Evolutionary conservation across 2,113 vertebrate genomes (phyloP), one percentile per base, ranked within the genome.

Genomic region (Sciurus niger): DNA sequence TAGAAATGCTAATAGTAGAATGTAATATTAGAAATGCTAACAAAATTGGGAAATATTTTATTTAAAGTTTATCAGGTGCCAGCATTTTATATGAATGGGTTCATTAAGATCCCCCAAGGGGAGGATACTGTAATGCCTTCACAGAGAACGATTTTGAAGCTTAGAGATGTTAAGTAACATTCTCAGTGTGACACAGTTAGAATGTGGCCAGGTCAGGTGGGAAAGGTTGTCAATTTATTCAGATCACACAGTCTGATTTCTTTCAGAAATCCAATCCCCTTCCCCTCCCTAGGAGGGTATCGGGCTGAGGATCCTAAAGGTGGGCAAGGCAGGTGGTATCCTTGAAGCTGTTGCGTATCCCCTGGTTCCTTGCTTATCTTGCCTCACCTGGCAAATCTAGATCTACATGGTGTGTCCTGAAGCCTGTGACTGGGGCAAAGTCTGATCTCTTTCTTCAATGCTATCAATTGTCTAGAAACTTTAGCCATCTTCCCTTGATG

Each of bases 21-120:
- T 48, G 28, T 70, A 60, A 83, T 55, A 13, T 51, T 84, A 90
- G 30, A 93, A 96, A 82, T 76, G 30, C 77, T 86, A 89, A 77
- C 12, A 84, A 87, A 95, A 85, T n/a, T 82, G 84, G n/a, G 82
- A 95, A 84, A 84, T 58, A 84, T 11, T 32, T 83, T 53, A 83
- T 46, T 76, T 65, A 82, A 70, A 30, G 53, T 93, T 96, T 73
- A 48, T 93, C 68, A 34, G 28, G 20, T 80, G 11, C 84, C 73
- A 72, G 73, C 32, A 46, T 83, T 94, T 94, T 78, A 40, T 14
- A n/a, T 84, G n/a, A 91, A 83, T 68, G 40, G 24, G 10, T 34
- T 93, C 43, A 58, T 88, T 93, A 40, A 84, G 37, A 55, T 72
- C 73, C 74, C 40, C 68, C 9, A 70, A 34, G 37, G 40, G 13